A percentile compares a stretch with the other conserved stretches of the same genome.
Evolutionary conservation across 1,140 invertebrate species (phyloP).

Genomic region (Drosophila navojoa): DNA sequence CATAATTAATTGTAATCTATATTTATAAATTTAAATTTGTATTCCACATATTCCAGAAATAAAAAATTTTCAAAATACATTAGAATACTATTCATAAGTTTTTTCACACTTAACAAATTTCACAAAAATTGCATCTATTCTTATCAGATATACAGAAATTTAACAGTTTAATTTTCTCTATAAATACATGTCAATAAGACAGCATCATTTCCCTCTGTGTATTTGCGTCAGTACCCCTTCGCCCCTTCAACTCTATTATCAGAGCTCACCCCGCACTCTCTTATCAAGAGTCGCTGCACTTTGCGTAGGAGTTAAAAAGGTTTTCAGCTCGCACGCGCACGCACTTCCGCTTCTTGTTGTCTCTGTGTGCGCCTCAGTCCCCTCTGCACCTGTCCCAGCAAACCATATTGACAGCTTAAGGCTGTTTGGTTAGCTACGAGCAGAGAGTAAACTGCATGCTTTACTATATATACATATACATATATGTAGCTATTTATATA

Average conservation of each 20-base stretch:
- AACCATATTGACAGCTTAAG: conserved; percentile 30
- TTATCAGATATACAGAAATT: no score
- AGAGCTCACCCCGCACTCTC: neutral
- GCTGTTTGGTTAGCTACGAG: conserved; percentile 54
- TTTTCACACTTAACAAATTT: no score
- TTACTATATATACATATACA: neutral
- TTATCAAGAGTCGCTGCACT: conserved; percentile 30
- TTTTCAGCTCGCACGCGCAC: conserved; percentile 61
- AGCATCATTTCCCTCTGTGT: neutral
- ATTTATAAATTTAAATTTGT: no score
- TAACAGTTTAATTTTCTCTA: no score
- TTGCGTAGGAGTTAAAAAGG: conserved; percentile 52
- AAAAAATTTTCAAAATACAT: no score
- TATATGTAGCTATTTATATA: neutral
- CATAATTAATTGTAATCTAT: no score
- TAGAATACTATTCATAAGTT: no score
- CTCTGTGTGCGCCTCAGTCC: conserved; percentile 7
- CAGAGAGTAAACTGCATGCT: neutral
- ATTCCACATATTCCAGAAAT: no score
- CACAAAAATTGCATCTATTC: no score
- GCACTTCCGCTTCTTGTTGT: conserved; percentile 75
- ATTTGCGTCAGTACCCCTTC: conserved; percentile 16
- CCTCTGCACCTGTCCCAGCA: neutral
- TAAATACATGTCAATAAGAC: no score
- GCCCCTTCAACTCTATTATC: no score